phyloP scores from a whole-genome alignment of 2,113 vertebrate species.

The Telmatochromis sp. region DNA sequence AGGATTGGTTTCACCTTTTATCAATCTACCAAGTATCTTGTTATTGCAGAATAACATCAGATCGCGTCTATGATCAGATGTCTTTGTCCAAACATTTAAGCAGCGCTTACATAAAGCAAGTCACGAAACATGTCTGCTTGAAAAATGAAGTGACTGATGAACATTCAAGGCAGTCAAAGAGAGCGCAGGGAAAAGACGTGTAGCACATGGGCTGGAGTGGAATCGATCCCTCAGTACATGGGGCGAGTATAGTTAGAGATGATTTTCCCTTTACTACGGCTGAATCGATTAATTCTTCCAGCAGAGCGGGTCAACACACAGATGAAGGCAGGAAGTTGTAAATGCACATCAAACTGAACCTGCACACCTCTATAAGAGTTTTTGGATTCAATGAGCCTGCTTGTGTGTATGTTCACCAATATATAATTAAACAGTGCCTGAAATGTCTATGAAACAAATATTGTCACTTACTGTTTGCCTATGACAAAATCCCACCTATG shows the following conservation, averaged over 20 bases:
- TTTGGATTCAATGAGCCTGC: neutral
- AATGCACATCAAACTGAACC: neutral
- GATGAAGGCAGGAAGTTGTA: neutral
- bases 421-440: neutral
- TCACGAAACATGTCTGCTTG: neutral
- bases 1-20: neutral
- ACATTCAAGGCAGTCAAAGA: neutral
- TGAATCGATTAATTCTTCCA: neutral
- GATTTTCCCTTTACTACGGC: neutral
- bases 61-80: fast-evolving
- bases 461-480: neutral
- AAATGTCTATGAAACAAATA: neutral
- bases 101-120: neutral
- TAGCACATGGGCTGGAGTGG: neutral
- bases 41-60: neutral
- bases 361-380: neutral
- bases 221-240: neutral
- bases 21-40: neutral
- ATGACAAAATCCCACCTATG: neutral
- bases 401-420: neutral
- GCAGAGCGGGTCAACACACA: neutral
- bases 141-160: neutral
- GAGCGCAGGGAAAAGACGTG: neutral
- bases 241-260: neutral
- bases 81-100: neutral